Base-by-base conservation (phyloP, 1,140 invertebrate species). In the Spodoptera frugiperda region DNA sequence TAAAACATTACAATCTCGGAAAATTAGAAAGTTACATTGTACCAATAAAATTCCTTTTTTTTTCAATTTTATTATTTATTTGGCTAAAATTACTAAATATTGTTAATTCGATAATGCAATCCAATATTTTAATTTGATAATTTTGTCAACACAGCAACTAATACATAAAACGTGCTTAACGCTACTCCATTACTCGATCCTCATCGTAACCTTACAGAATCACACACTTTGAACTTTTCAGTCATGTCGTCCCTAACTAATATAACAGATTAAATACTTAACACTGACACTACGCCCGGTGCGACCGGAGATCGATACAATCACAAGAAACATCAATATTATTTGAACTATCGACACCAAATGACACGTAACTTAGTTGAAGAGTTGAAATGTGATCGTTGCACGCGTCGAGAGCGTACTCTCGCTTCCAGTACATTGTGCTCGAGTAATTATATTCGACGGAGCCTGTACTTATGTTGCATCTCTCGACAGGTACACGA, bases 171-270 rank as follows among this genome's bases (percentile, higher is more conserved):
- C 51, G 51, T 57, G 19, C 78, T 67, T 79, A 73, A 74, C 44
- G 15, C 59, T 68, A 77, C 55, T 71, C 70, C 70, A 54, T 74
- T 70, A 0, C 78, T 55, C 54, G 54, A 73, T 14, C 30, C 15
- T 25, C 63, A 39, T 75, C 63, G 21, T 75, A 54, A 81, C 39
- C 21, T 65, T 77, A 70, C 53, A 44, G 68, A 55, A 83, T 83
- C 82, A 83, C 82, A 81, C 82, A 54, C 33, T 83, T 83, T 83
- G 82, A 81, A 83, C 82, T 79, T 55, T 71, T 82, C 82, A 83
- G 82, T 83, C 79, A 71, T 77, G 77, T 71, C 65, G 33, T 78
- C 71, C 59, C 30, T 46, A 78, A 77, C 77, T 78, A 78, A 77
- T 14, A 39, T 39, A 39, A 39, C 33, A 59, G 46, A 75, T 61